Evolutionary conservation across 2,113 vertebrate genomes (phyloP).

Genomic region (Seriola dumerili): DNA sequence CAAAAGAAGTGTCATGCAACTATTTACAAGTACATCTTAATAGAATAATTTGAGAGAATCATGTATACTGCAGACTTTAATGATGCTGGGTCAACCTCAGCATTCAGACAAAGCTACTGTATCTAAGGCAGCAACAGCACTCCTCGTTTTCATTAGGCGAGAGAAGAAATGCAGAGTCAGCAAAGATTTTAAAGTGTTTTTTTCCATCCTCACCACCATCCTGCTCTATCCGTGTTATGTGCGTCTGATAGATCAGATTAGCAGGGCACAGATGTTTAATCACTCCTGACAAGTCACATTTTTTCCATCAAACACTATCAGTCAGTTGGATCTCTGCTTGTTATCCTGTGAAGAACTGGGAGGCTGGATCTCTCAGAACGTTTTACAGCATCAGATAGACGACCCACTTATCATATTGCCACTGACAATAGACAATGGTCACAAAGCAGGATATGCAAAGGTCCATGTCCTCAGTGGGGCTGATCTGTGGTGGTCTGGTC

Average conservation of each 20-base stretch:
- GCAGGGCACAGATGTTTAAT: slow-evolving; percentile 30
- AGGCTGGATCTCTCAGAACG: slow-evolving; percentile 49
- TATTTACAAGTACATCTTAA: slow-evolving; percentile 48
- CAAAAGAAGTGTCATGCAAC: slow-evolving; percentile 33
- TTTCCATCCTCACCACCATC: neutral
- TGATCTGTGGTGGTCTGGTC: slow-evolving; percentile 30
- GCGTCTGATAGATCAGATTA: slow-evolving; percentile 41
- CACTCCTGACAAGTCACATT: slow-evolving; percentile 20
- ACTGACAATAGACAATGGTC: slow-evolving; percentile 75
- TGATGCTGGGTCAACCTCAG: slow-evolving; percentile 16
- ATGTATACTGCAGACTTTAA: slow-evolving; percentile 11
- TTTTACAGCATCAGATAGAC: slow-evolving; percentile 65
- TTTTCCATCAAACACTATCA: slow-evolving; percentile 50
- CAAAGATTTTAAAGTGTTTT: slow-evolving; percentile 15
- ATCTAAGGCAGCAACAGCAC: neutral
- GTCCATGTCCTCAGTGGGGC: slow-evolving; percentile 23
- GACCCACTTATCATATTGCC: slow-evolving; percentile 57
- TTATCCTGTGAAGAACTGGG: slow-evolving; percentile 29
- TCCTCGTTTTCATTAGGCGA: slow-evolving; percentile 2
- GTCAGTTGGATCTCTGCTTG: slow-evolving; percentile 42
- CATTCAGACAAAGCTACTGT: slow-evolving; percentile 21
- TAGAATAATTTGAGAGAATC: slow-evolving; percentile 35
- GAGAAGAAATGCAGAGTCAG: slow-evolving; percentile 31
- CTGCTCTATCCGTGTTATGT: slow-evolving; percentile 4
- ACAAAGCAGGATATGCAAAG: slow-evolving; percentile 80